Evolutionary conservation across 2,797 vertebrate genomes (phyloP).

Genomic region (Lerista edwardsae): DNA sequence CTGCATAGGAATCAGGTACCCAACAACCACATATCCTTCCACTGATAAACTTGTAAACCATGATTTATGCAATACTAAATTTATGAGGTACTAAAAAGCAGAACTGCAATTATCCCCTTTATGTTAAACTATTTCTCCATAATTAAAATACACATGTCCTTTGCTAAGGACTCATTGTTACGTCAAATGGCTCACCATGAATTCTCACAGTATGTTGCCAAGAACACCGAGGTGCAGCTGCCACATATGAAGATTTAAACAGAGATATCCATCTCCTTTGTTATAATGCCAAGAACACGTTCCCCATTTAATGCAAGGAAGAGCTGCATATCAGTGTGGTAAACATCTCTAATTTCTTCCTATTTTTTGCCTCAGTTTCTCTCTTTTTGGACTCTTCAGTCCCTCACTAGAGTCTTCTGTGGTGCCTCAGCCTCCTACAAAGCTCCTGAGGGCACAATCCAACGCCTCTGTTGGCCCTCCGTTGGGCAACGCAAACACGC

Average conservation of each 20-base stretch:
- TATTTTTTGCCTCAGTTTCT: not conserved
- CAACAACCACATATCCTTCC: too few relatives aligned
- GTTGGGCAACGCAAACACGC: too few relatives aligned
- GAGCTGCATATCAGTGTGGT: too few relatives aligned
- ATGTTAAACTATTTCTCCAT: not conserved
- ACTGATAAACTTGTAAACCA: not conserved
- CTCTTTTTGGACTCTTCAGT: too few relatives aligned
- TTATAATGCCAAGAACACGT: not conserved
- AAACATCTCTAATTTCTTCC: too few relatives aligned
- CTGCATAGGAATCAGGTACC: too few relatives aligned
- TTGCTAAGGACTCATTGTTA: not conserved
- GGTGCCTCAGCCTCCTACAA: too few relatives aligned
- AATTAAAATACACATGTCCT: not conserved
- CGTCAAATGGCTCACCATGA: not conserved
- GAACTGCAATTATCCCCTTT: too few relatives aligned
- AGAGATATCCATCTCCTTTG: not conserved
- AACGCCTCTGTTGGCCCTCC: too few relatives aligned
- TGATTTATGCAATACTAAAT: not conserved
- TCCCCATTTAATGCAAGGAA: not conserved
- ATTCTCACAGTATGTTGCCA: not conserved
- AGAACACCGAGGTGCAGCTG: not conserved
- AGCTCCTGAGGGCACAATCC: too few relatives aligned
- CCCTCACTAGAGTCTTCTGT: too few relatives aligned
- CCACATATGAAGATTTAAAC: not conserved
- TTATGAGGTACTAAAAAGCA: too few relatives aligned